Conservation (phyloP, 92 coral and sea anemone genomes). For the Phymanthus crucifer region DNA sequence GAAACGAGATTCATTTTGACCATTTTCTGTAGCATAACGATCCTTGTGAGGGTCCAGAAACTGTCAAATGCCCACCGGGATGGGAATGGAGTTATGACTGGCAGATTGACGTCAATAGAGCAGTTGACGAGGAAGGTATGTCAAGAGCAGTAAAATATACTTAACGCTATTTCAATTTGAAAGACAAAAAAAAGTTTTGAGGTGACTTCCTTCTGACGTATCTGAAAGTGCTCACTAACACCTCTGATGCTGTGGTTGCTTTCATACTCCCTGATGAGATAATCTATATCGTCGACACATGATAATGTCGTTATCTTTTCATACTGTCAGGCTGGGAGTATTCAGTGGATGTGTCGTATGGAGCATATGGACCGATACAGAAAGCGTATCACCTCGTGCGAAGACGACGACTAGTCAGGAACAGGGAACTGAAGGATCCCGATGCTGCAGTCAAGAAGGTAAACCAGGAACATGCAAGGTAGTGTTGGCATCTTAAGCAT, state of each 20-base stretch:
- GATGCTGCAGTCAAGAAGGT: slow-evolving; percentile 72
- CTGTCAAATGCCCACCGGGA: slow-evolving; percentile 76
- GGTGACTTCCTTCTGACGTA: too few species aligned
- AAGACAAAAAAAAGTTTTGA: neutral
- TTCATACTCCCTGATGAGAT: too few species aligned
- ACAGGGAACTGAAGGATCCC: slow-evolving; percentile 73
- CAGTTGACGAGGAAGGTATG: slow-evolving; percentile 90
- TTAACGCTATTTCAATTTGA: neutral
- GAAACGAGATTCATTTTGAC: too few species aligned
- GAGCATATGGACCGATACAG: slow-evolving; percentile 85
- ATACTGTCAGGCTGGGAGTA: slow-evolving; percentile 99
- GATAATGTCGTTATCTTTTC: neutral
- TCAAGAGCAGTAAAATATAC: neutral
- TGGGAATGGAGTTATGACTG: slow-evolving; percentile 95
- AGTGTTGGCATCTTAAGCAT: neutral
- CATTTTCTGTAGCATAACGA: slow-evolving; percentile 67
- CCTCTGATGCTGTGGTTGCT: too few species aligned
- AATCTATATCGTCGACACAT: neutral
- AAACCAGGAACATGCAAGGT: neutral
- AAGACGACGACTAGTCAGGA: slow-evolving; percentile 91
- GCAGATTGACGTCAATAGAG: slow-evolving; percentile 86
- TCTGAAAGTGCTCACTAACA: too few species aligned
- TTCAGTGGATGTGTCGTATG: slow-evolving; percentile 81
- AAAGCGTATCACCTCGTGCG: slow-evolving; percentile 90
- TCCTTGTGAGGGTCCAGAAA: slow-evolving; percentile 56